Base-by-base conservation (phyloP, 2,888 invertebrate species). In the Uloborus plumipes region DNA sequence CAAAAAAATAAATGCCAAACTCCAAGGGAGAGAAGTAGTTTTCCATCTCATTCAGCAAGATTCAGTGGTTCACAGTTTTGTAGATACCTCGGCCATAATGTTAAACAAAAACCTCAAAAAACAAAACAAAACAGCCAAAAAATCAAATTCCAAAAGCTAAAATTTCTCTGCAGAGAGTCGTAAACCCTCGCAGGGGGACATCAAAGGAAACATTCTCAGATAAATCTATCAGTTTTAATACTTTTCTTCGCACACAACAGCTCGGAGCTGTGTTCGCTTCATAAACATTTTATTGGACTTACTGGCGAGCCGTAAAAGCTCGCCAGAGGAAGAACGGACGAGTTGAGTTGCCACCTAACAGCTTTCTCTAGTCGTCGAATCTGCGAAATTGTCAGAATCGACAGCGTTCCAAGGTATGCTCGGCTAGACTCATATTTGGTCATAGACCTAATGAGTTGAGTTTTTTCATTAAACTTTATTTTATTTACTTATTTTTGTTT, bases 281-380 rank as follows among this genome's bases (percentile, higher is more conserved):
- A 73, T 80, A 73, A 80, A 80, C 72, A 73, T 80, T 80, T 80
- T 80, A 80, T 80, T 80, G 73, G 64, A 80, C 73, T 67, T 73
- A 69, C 79, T 73, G 73, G 79, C 73, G 72, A 67, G 79, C 69
- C 73, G 62, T 62, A 69, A 80, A 78, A 80, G 72, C 66, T 18
- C 58, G 31, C 16, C 61, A 58, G 31, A 47, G 61, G 59, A 61
- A 71, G 70, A 65, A 66, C 51, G 51, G 70, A 55, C 49, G 67
- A 73, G 73, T 73, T 73, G 79, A 80, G 79, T 73, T 80, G 79
- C 55, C 61, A 49, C 31, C 61, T 53, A 67, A 26, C 58, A 47
- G 58, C 65, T 71, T 61, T 51, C 51, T 31, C 73, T 39, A 18
- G 62, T 71, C 55, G 71, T 20, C 77, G 76, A 67, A 67, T 76